Evolutionary conservation across 2,113 vertebrate species (phyloP).

Genomic region (Cacatua alba): DNA sequence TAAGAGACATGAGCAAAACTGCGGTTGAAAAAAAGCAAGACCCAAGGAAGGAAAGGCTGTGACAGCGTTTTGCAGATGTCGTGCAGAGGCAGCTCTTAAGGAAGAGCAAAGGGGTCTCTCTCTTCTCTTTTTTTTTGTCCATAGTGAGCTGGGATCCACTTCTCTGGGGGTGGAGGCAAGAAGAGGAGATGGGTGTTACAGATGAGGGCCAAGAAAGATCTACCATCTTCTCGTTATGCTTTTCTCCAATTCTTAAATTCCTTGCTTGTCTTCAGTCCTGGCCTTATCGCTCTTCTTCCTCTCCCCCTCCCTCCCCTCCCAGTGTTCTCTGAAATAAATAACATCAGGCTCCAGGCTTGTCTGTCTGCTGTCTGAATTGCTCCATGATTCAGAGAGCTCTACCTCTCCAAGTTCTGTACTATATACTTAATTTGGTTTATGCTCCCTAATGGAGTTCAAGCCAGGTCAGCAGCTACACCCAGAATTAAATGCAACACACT

Average conservation of each 20-base stretch:
- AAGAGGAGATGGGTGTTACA: neutral
- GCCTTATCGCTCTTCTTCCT: neutral
- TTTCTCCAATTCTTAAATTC: neutral
- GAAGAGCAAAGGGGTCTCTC: neutral
- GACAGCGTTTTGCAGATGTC: neutral
- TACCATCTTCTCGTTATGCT: neutral
- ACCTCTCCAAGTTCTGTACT: neutral
- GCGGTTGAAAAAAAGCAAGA: neutral
- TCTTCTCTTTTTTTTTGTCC: neutral
- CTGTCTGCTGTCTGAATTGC: neutral
- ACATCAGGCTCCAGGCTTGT: neutral
- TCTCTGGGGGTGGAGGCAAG: neutral
- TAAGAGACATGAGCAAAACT: neutral
- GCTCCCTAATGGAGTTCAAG: constrained; percentile 33
- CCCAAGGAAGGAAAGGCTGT: neutral
- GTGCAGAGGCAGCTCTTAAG: neutral
- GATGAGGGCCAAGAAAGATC: neutral
- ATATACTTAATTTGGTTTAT: neutral
- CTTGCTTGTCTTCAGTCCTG: neutral
- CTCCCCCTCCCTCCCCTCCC: too few species aligned
- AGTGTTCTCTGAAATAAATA: neutral
- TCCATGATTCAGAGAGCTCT: neutral
- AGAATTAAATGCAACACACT: neutral
- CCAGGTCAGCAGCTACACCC: constrained; percentile 40
- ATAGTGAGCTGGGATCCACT: neutral